phyloP scores from a whole-genome alignment of 2,113 vertebrate genomes.

The Aegithalos caudatus region DNA sequence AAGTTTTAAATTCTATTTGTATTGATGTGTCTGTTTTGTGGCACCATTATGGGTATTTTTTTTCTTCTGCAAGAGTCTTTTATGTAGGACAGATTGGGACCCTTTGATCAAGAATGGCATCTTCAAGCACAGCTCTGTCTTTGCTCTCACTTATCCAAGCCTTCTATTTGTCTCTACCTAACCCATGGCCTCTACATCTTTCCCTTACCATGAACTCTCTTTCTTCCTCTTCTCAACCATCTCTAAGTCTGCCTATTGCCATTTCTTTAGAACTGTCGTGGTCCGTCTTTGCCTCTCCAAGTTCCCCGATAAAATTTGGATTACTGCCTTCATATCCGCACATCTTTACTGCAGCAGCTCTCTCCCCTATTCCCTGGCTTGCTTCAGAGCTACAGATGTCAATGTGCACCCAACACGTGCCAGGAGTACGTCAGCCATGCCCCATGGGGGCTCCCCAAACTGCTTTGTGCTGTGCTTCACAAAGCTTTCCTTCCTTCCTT shows the following conservation, averaged over 20 bases:
- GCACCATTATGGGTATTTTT: not conserved
- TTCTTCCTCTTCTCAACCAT: not conserved
- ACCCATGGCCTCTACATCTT: not conserved
- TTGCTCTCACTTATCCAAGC: not conserved
- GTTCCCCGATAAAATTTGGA: not conserved
- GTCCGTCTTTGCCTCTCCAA: not conserved
- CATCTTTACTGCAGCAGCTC: not conserved
- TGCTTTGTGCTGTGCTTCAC: accelerated
- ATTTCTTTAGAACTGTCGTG: not conserved
- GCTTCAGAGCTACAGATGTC: not conserved
- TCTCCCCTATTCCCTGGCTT: not conserved
- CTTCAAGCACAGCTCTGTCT: not conserved
- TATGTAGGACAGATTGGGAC: not conserved
- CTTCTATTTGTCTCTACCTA: not conserved
- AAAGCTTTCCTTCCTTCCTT: not conserved
- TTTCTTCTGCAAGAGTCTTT: not conserved
- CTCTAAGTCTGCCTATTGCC: not conserved
- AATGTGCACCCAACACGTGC: accelerated
- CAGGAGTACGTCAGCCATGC: not conserved
- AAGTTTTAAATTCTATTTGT: conserved; percentile 27
- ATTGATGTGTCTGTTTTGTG: conserved; percentile 15
- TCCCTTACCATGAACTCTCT: not conserved
- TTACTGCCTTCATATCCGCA: not conserved
- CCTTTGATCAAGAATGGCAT: not conserved
- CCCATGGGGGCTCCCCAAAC: not conserved